Percentiles rank a stretch among this genome's conserved stretches.
These are phyloP conservation scores for Synergus laeviventris DNA, from an alignment of 2,888 invertebrate genomes.

Conservation along the genomic window DNA sequence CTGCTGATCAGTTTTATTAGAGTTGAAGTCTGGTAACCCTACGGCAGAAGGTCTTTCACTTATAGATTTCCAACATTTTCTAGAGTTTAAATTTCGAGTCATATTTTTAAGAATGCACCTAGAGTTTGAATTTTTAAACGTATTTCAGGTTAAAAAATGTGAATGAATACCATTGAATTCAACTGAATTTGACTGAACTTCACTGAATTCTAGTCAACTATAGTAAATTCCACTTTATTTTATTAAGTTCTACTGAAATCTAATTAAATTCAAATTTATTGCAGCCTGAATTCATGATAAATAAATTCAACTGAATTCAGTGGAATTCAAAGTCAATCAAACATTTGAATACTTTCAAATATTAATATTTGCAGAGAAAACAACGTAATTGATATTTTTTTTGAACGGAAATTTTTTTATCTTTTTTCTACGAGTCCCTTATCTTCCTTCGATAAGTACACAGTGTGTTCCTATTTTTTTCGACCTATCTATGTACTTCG, in stretches of 20 bases:
- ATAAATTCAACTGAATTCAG: not conserved
- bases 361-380: not conserved
- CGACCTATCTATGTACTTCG: slow-evolving; percentile 45
- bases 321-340: not conserved
- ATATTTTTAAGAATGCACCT: too few relatives aligned
- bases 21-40: slow-evolving; percentile 21
- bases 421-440: not conserved
- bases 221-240: not conserved
- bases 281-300: not conserved
- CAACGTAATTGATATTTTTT: not conserved
- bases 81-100: not conserved
- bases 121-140: too few relatives aligned
- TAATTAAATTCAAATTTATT: not conserved
- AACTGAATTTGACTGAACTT: slow-evolving; percentile 1
- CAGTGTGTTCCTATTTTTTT: slow-evolving; percentile 12
- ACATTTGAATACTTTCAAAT: not conserved
- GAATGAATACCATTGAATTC: too few relatives aligned
- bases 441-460: slow-evolving; percentile 24
- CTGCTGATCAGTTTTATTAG: not conserved
- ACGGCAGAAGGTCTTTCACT: not conserved
- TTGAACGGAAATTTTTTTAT: not conserved
- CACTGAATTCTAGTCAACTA: slow-evolving; percentile 1
- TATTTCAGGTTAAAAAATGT: too few relatives aligned
- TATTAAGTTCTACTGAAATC: too few relatives aligned
- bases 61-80: not conserved